Evolutionary conservation across 2,113 vertebrate species (phyloP).

Genomic region (Actinemys pallida): DNA sequence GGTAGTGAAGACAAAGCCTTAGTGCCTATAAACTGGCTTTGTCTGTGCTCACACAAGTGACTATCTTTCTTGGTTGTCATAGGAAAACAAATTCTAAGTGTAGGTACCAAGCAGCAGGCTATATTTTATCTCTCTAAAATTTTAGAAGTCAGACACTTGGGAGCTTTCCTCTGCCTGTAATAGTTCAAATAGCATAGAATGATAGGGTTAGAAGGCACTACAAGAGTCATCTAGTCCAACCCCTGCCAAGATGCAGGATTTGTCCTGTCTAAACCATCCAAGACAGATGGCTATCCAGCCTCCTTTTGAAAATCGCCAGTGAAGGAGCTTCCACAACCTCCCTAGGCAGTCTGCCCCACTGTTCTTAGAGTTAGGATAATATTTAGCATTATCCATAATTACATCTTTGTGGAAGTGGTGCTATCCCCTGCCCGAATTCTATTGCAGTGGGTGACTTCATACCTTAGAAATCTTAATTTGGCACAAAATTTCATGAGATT

Average conservation of each 20-base stretch:
- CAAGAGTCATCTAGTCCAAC: not conserved
- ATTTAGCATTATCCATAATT: not conserved
- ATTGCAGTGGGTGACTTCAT: not conserved
- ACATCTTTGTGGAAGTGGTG: not conserved
- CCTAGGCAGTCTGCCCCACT: not conserved
- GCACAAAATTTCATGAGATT: not conserved
- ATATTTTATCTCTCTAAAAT: not conserved
- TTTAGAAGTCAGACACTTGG: not conserved
- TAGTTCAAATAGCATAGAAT: not conserved
- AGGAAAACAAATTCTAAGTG: constrained; percentile 1
- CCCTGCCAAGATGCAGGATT: not conserved
- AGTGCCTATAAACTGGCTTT: not conserved
- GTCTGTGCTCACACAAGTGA: not conserved
- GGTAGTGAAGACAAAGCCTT: too few species aligned
- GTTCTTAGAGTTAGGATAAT: not conserved
- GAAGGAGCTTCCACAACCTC: not conserved
- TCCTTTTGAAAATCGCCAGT: not conserved
- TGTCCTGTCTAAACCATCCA: not conserved
- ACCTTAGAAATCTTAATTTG: not conserved
- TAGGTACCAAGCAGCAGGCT: not conserved
- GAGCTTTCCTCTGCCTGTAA: not conserved
- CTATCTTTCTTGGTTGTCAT: not conserved
- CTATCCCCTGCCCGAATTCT: not conserved
- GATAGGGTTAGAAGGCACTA: not conserved
- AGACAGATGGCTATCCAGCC: not conserved